Base-by-base conservation (phyloP, 2,113 vertebrate genomes). In the Chitala chitala region DNA sequence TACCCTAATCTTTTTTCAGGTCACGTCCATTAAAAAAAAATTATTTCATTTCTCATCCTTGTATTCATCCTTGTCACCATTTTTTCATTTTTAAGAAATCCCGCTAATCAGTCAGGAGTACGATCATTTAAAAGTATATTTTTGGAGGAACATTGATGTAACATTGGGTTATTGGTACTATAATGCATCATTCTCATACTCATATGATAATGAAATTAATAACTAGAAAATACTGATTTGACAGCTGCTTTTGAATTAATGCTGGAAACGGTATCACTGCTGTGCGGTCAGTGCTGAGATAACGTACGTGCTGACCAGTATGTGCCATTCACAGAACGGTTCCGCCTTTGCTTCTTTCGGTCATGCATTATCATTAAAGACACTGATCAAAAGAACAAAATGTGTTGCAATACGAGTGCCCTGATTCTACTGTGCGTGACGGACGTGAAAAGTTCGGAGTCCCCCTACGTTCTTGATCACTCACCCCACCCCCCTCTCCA, bases 391-490 rank as follows among this genome's bases (percentile, higher is more conserved):
- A 63, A 63, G 59, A 63, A 63, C 20, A n/a, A 54, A 26, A 10
- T 48, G 31, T 58, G 73, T 70, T 26, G 74, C 74, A 70, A 75
- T 33, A 68, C 63, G 10, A 26, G 50, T 56, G 63, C 36, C 50
- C 66, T 36, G 51, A 63, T 69, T 48, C 73, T 68, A 51, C 73
- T 53, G 61, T 55, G 46, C 36, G 46, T 55, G 66, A 69, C 54
- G 46, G 63, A 77, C 71, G 63, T 53, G 64, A 69, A 68, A 77
- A 69, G 71, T 77, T 77, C 56, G 44, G 26, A 40, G 70, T 61
- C 33, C 51, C 72, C 33, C 70, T 77, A 74, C 59, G 59, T 63
- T 63, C 59, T 38, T 63, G 33, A 63, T 66, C 64, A 58, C 54
- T 46, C 59, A 51, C 64, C 9, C 68, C 31, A 42, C 50, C 63